Evolutionary conservation across 2,113 vertebrate genomes (phyloP), one percentile per base, ranked within the genome.

Genomic region (Pelobates fuscus): DNA sequence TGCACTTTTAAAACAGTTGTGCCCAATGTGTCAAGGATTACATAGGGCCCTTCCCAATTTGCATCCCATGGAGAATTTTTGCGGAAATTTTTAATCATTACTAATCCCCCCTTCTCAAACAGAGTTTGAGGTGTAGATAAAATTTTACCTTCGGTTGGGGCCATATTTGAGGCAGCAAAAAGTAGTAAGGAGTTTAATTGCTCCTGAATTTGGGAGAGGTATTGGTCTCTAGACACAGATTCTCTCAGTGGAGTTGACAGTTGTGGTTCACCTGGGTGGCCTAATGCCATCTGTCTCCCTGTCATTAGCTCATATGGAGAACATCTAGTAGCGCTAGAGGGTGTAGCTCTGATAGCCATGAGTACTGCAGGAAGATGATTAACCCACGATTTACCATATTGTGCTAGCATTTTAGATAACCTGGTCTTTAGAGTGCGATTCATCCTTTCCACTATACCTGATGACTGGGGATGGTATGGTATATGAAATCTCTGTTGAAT

Each of bases 401-500:
- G 44, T n/a, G 23, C 12, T 8, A 23, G 37, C 46, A 55, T 30
- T 27, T 43, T 70, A 15, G 20, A 26, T 25, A 26, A n/a, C 18
- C 23, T 60, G 5, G 1, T 7, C n/a, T 59, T 59, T 10, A 70
- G 12, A 5, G 21, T 58, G 4, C 54, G 21, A 18, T 43, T 59
- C 57, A 41, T 14, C 2, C 54, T 21, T 37, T 70, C 68, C 20
- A 41, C 27, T 2, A 26, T 25, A 23, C 32, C 54, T 18, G 55
- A 23, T 11, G 32, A 57, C 23, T 59, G 68, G 2, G 46, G 67
- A 12, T 59, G 54, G 21, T 70, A 70, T 11, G 30, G 30, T 2
- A 59, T n/a, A 59, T 59, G 54, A 41, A 70, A 59, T 24, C 23
- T 57, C 8, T 70, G 25, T 20, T 59, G 21, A 2, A 60, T 21